Evolutionary conservation across 2,113 vertebrate genomes (phyloP).

Genomic region (Athene cunicularia): DNA sequence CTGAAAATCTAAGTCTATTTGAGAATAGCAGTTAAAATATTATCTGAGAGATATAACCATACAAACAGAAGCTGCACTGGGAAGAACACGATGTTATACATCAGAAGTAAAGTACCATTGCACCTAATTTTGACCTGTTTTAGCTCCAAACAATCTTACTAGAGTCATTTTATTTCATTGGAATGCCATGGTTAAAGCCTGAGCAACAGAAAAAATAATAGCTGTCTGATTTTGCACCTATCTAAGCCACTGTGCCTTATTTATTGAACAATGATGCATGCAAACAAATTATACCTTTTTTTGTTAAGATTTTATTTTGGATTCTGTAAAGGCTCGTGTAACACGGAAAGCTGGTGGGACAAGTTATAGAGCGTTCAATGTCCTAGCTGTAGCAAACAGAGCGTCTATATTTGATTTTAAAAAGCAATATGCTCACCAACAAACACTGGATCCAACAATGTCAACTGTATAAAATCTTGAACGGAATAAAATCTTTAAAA

Average conservation of each 20-base stretch:
- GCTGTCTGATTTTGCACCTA: background rate
- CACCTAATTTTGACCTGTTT: background rate
- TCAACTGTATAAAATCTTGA: background rate
- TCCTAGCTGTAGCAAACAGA: background rate
- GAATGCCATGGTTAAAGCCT: background rate
- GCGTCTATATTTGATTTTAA: background rate
- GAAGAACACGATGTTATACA: background rate
- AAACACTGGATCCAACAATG: background rate
- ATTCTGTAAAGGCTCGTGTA: background rate
- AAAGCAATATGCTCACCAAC: background rate
- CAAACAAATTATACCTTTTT: background rate
- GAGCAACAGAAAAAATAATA: background rate
- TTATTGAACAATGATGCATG: background rate
- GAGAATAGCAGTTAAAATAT: background rate
- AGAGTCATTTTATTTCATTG: background rate
- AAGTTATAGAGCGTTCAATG: background rate
- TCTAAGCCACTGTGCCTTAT: background rate
- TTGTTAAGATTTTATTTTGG: background rate
- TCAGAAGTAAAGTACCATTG: background rate
- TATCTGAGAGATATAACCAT: background rate
- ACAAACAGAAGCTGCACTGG: background rate
- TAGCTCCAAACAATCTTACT: background rate
- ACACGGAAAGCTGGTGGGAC: background rate
- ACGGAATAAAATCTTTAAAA: background rate
- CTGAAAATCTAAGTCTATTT: background rate